Base-by-base conservation (phyloP, 2,888 invertebrate species). In the Thereva unica region DNA sequence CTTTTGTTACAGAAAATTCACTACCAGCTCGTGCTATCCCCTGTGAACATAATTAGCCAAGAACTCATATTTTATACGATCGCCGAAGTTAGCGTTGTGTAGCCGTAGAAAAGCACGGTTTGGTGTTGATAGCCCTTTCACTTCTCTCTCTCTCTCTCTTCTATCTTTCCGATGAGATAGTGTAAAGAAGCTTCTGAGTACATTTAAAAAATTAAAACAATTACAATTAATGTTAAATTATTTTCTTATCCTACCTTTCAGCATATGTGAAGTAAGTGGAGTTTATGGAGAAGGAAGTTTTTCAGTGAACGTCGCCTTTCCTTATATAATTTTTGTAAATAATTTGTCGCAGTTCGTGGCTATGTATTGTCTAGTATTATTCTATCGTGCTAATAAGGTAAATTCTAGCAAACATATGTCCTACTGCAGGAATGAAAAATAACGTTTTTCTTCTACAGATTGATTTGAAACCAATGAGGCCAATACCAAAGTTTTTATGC, bases 261-360 rank as follows among this genome's bases (percentile, higher is more conserved):
- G 91, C 78, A 89, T 95, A 75, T 95, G 94, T 80, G 92, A 95
- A 79, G 77, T 93, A 37, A 85, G 86, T 74, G 90, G 88, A 45
- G 93, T 94, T 0, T 97, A 97, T 74, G 92, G 92, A 10, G 97
- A 97, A 80, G 96, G 96, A 74, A 89, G 92, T 77, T 96, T 97
- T 78, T 87, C 88, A 73, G 90, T 87, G 1, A 87, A 89, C 75
- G 88, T 89, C 45, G 95, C 95, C 2, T 97, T 93, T 80, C 93
- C 94, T 0, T 97, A 97, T 76, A 87, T 97, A 76, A 87, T 95
- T 69, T 87, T 90, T 12, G 82, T 91, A 6, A 96, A 97, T 80
- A 97, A 97, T 83, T 79, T 95, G 61, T 96, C 97, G 9, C 97
- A 97, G 79, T 93, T 95, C 81, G 88, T 92, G 69, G 97, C 97